Evolutionary conservation across 2,797 vertebrate genomes (phyloP).

Genomic region (Luscinia luscinia): DNA sequence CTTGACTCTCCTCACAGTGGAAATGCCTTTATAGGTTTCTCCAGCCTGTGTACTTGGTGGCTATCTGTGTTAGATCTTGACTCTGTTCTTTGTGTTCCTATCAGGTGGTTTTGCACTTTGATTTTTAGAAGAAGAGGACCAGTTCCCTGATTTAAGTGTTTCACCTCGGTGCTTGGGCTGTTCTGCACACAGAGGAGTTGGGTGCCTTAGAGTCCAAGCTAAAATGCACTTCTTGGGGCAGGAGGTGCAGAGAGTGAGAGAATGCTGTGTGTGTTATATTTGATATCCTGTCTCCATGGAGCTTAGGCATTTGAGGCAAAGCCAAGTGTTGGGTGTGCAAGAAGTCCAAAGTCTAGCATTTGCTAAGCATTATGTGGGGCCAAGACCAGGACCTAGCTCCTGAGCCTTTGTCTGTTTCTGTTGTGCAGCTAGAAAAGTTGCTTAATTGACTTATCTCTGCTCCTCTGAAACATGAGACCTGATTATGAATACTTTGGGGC

Average conservation of each 20-base stretch:
- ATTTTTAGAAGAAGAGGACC: background rate
- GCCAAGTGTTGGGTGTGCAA: background rate
- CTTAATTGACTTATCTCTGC: background rate
- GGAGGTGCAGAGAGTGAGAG: background rate
- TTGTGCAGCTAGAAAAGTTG: background rate
- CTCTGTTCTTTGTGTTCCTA: background rate
- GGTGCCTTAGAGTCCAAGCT: background rate
- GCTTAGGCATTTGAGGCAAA: background rate
- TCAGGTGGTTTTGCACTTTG: background rate
- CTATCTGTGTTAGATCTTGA: background rate
- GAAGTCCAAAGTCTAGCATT: background rate
- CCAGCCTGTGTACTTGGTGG: background rate
- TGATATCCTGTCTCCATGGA: background rate
- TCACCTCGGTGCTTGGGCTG: fast-evolving
- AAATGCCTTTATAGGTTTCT: background rate
- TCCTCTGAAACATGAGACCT: background rate
- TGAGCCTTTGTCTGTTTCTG: background rate
- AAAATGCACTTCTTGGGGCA: background rate
- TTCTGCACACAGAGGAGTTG: background rate
- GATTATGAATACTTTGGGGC: background rate
- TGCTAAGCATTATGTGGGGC: background rate
- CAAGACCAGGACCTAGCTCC: background rate
- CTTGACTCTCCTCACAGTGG: background rate
- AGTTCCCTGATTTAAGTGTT: background rate
- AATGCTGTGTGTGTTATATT: fast-evolving